Evolutionary conservation across 2,797 vertebrate genomes (phyloP).

Genomic region (Acridotheres tristis): DNA sequence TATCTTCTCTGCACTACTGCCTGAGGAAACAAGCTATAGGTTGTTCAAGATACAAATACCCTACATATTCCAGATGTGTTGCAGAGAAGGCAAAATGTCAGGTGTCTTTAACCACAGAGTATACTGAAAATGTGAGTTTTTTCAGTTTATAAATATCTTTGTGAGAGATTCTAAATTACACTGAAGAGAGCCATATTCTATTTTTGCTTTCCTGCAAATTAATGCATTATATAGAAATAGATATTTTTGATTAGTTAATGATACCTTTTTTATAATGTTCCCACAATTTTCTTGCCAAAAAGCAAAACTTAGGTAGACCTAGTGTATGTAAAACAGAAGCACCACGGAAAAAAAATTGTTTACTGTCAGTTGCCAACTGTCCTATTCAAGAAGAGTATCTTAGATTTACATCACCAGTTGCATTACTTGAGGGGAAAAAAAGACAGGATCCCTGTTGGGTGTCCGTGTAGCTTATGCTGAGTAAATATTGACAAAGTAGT

Average conservation of each 20-base stretch:
- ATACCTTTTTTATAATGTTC: neutral
- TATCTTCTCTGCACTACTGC: neutral
- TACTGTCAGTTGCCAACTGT: conserved; percentile 25
- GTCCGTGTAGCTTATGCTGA: conserved; percentile 71
- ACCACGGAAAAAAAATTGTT: neutral
- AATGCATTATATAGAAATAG: neutral
- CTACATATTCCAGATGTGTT: neutral
- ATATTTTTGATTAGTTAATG: neutral
- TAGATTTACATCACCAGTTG: conserved; percentile 48
- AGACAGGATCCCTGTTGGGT: conserved; percentile 69
- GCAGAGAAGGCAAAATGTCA: neutral
- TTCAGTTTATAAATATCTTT: conserved; percentile 50
- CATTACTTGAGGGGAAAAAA: neutral
- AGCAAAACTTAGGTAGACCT: neutral
- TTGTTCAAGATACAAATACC: neutral
- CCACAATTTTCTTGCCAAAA: neutral
- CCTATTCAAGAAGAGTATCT: conserved; percentile 13
- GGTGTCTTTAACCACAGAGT: neutral
- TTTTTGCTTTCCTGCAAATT: neutral
- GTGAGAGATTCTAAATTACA: neutral
- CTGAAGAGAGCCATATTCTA: neutral
- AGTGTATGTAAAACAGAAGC: neutral
- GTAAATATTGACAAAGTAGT: conserved; percentile 83
- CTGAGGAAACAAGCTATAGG: neutral
- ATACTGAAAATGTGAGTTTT: neutral